A percentile compares a stretch with the other conserved stretches of the same genome.
These are phyloP conservation scores for Solea senegalensis DNA, from an alignment of 2,113 vertebrate species.

Conservation along the genomic window DNA sequence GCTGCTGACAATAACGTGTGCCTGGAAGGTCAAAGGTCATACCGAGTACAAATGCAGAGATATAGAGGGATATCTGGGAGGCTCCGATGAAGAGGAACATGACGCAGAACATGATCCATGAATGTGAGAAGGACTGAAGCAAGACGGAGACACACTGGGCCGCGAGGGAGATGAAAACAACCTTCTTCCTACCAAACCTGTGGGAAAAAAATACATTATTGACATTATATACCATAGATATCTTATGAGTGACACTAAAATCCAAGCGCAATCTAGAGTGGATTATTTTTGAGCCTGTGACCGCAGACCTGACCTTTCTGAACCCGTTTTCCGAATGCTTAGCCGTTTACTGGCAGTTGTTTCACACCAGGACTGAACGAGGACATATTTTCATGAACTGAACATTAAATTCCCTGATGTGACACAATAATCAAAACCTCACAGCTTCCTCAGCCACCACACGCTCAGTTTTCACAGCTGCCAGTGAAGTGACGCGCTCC, in stretches of 20 bases:
- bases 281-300: too few relatives aligned
- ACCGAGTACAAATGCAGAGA: slow-evolving; percentile 95
- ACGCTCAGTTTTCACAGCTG: slow-evolving; percentile 50
- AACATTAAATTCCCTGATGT: not conserved
- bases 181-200: slow-evolving; percentile 93
- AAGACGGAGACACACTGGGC: slow-evolving; percentile 88
- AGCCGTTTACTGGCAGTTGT: too few relatives aligned
- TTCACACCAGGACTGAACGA: not conserved
- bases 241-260: too few relatives aligned
- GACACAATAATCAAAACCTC: slow-evolving; percentile 15
- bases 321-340: too few relatives aligned
- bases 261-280: too few relatives aligned
- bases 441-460: not conserved
- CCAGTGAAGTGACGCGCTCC: not conserved
- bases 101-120: slow-evolving; percentile 89
- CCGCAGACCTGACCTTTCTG: too few relatives aligned
- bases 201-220: not conserved
- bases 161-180: slow-evolving; percentile 88
- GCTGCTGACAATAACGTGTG: too few relatives aligned
- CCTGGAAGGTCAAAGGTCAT: slow-evolving; percentile 29
- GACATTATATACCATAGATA: not conserved
- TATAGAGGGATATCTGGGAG: slow-evolving; percentile 93
- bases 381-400: not conserved
- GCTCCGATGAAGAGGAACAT: slow-evolving; percentile 90
- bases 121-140: slow-evolving; percentile 89